phyloP scores from a whole-genome alignment of 2,888 invertebrate species.

The Liposcelis brunnea region DNA sequence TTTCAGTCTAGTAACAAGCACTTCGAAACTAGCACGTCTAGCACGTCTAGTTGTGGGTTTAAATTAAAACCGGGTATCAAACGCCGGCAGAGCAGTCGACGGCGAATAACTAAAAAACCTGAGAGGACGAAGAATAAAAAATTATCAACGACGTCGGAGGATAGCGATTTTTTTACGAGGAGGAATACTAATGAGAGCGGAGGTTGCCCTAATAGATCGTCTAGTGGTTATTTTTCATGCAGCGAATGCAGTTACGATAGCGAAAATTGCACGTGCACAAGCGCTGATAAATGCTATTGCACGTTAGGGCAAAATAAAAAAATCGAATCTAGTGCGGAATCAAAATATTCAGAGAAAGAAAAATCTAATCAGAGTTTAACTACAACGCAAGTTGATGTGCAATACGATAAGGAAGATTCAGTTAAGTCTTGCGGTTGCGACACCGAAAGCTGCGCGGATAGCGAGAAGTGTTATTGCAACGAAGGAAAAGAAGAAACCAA shows the following conservation, averaged over 20 bases:
- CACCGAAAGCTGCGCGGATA: constrained; percentile 72
- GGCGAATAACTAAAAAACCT: constrained; percentile 26
- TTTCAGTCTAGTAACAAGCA: constrained; percentile 22
- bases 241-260: constrained; percentile 77
- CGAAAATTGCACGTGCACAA: constrained; percentile 58
- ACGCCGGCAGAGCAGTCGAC: constrained; percentile 13
- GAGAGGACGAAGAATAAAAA: constrained; percentile 22
- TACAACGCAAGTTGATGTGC: neutral
- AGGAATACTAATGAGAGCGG: constrained; percentile 20
- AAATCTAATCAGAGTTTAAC: neutral
- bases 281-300: constrained; percentile 73
- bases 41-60: neutral
- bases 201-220: constrained; percentile 27
- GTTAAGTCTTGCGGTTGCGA: constrained; percentile 55
- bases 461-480: constrained; percentile 70
- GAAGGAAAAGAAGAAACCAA: neutral
- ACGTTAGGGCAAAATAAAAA: constrained; percentile 41
- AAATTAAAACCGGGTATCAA: neutral
- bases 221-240: constrained; percentile 61
- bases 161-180: constrained; percentile 30
- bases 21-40: constrained; percentile 4
- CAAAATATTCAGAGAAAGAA: no score
- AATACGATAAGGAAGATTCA: constrained; percentile 7
- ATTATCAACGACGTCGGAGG: constrained; percentile 28
- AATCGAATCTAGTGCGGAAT: neutral